Evolutionary conservation across 2,888 invertebrate genomes (phyloP), one percentile per base, ranked within the genome.

Genomic region (Abrostola triplasia): DNA sequence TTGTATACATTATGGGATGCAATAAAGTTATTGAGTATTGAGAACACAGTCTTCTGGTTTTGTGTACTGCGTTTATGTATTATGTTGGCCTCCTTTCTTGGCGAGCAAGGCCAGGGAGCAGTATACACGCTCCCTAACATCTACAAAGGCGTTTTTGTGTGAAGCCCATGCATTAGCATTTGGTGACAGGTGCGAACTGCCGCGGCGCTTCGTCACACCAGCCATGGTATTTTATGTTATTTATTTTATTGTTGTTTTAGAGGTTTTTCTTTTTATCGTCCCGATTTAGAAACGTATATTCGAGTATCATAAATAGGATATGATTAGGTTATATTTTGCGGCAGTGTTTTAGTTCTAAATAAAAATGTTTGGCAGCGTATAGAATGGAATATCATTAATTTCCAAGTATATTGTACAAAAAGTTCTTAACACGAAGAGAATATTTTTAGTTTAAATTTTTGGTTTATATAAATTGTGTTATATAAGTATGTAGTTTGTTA

Each of bases 161-260:
- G 69, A 66, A 64, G 11, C 58, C 61, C 64, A 65, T 69, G 79
- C 80, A 91, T 92, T 92, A 90, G 88, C 90, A 91, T 92, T 90
- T 75, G 88, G 92, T 90, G 91, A 87, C 92, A 91, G 92, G 90
- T 90, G 87, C 85, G 80, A 86, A 83, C 77, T 75, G 87, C 77
- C 73, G 70, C 86, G 76, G 54, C 8, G 41, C 54, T 10, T n/a
- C 63, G 60, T 67, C 72, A 65, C 68, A 70, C 59, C 50, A 55
- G 59, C 67, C 73, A 73, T 68, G 63, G 73, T 72, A 64, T 73
- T 80, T 79, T 76, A 84, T 81, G 80, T 82, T 66, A 79, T 74
- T 78, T 80, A 81, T 84, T 86, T 87, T 84, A 88, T 81, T 62
- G 77, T 75, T 78, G 72, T 87, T 85, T 80, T 76, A 80, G 66